Percentiles rank a stretch among this genome's conserved stretches.
These are phyloP conservation scores for Psettodes erumei DNA, from an alignment of 2,113 vertebrate genomes.

Conservation along the genomic window DNA sequence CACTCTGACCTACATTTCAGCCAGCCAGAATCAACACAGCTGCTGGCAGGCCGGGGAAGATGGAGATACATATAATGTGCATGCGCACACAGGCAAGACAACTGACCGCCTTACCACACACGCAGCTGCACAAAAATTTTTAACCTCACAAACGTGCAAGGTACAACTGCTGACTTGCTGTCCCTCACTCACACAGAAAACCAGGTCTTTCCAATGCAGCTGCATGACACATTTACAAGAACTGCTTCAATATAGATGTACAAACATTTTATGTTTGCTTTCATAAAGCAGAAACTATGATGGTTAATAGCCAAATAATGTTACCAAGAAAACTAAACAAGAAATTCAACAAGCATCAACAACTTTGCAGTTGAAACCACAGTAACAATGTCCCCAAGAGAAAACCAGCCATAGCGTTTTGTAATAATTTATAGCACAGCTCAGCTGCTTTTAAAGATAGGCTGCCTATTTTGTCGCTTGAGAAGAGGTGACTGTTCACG, in stretches of 20 bases:
- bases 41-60: slow-evolving; percentile 49
- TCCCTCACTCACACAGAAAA: not conserved
- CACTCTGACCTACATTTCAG: slow-evolving; percentile 78
- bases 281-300: not conserved
- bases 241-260: not conserved
- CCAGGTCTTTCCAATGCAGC: not conserved
- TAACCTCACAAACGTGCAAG: slow-evolving; percentile 11
- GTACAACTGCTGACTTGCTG: not conserved
- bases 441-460: not conserved
- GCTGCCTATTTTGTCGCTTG: not conserved
- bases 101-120: slow-evolving; percentile 31
- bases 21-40: slow-evolving; percentile 68
- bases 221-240: not conserved
- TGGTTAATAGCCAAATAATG: not conserved
- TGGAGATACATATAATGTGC: slow-evolving; percentile 26
- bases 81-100: not conserved
- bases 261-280: slow-evolving; percentile 13
- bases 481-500: slow-evolving; percentile 1
- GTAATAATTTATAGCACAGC: not conserved
- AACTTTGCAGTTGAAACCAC: slow-evolving; percentile 22
- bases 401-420: not conserved
- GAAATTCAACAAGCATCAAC: not conserved
- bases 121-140: slow-evolving; percentile 31
- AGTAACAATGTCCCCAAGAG: not conserved
- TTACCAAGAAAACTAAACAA: not conserved